Evolutionary conservation across 2,888 invertebrate species (phyloP).

Genomic region (Pterobdella sp.): DNA sequence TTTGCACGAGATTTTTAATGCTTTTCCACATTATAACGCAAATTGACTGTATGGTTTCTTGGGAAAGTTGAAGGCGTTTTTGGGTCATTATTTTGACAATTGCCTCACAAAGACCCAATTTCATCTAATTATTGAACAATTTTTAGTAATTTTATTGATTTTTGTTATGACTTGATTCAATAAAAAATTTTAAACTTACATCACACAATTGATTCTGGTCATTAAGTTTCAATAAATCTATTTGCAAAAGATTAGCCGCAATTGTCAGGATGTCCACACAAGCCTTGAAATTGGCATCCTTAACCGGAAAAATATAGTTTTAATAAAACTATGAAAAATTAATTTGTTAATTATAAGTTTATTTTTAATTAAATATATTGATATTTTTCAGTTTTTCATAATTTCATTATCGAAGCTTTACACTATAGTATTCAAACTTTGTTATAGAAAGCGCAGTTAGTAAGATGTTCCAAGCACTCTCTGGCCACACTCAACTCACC

Average conservation of each 20-base stretch:
- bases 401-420: not conserved
- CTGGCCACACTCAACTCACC: not conserved
- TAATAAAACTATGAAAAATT: not conserved
- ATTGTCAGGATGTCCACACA: not conserved
- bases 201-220: not conserved
- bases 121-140: not conserved
- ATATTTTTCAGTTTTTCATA: not conserved
- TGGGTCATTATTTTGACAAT: not conserved
- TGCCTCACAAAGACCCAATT: not conserved
- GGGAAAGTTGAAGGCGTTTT: not conserved
- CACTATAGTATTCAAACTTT: not conserved
- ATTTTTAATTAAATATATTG: not conserved
- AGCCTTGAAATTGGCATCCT: slow-evolving; percentile 6
- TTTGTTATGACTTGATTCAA: not conserved
- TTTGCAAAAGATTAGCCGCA: not conserved
- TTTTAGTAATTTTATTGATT: not conserved
- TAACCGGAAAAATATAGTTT: not conserved
- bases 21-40: not conserved
- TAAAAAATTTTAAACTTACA: not conserved
- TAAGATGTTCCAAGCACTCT: not conserved
- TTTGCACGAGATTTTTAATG: not conserved
- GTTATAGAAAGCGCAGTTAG: slow-evolving; percentile 1
- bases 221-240: not conserved
- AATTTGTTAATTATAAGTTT: not conserved
- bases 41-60: not conserved